Percentiles rank a stretch among this genome's conserved stretches.
These are phyloP conservation scores for Procambarus clarkii DNA, from an alignment of 1,140 invertebrate genomes.

Conservation along the genomic window DNA sequence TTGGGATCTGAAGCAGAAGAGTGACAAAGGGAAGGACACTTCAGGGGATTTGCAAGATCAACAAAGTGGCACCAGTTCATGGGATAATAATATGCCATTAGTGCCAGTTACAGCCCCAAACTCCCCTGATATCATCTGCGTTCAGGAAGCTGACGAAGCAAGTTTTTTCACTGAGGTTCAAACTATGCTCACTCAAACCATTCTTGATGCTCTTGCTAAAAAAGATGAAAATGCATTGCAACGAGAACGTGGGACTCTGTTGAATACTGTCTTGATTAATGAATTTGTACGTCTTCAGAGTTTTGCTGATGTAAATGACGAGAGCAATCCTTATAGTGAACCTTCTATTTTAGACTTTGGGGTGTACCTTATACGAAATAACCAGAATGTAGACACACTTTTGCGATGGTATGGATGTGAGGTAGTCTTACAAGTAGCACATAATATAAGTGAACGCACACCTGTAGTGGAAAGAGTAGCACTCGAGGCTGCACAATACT, in stretches of 20 bases:
- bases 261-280: slow-evolving; percentile 40
- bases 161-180: slow-evolving; percentile 55
- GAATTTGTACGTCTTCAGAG: slow-evolving; percentile 45
- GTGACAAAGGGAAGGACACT: slow-evolving; percentile 17
- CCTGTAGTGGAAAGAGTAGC: slow-evolving; percentile 41
- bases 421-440: slow-evolving; percentile 56
- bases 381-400: slow-evolving; percentile 17
- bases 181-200: slow-evolving; percentile 45
- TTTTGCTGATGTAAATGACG: slow-evolving; percentile 28
- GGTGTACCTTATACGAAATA: slow-evolving; percentile 53
- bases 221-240: background rate
- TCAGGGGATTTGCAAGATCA: background rate
- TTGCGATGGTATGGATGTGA: slow-evolving; percentile 56
- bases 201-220: slow-evolving; percentile 28
- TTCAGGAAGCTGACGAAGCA: slow-evolving; percentile 53
- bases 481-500: slow-evolving; percentile 28
- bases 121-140: slow-evolving; percentile 60
- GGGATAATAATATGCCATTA: slow-evolving; percentile 42
- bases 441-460: slow-evolving; percentile 13
- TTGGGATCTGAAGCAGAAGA: slow-evolving; percentile 75
- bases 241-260: slow-evolving; percentile 13
- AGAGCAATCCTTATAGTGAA: slow-evolving; percentile 40
- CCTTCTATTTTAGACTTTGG: slow-evolving; percentile 58
- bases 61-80: slow-evolving; percentile 14
- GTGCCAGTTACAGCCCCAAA: slow-evolving; percentile 60